phyloP scores from a whole-genome alignment of 2,113 vertebrate genomes.

The Lichenostomus cassidix region DNA sequence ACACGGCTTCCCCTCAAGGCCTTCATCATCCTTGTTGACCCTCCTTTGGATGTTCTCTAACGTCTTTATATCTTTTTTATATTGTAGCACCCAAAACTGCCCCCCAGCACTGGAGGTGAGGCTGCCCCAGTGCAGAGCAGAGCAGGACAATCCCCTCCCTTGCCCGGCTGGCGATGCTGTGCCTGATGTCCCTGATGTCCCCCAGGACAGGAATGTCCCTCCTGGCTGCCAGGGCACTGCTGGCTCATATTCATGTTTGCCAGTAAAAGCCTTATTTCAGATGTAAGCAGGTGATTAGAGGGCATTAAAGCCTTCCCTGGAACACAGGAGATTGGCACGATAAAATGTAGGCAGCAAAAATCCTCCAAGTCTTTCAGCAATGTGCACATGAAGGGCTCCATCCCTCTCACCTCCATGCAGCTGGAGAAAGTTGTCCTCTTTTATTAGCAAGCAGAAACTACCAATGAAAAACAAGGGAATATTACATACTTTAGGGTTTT shows the following conservation, averaged over 20 bases:
- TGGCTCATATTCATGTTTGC: not conserved
- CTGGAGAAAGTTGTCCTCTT: not conserved
- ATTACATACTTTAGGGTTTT: not conserved
- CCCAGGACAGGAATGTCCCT: not conserved
- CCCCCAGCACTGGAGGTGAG: rapidly evolving
- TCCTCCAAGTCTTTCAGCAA: not conserved
- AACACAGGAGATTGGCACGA: not conserved
- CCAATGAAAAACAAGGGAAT: not conserved
- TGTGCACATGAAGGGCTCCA: rapidly evolving
- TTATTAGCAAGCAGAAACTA: not conserved
- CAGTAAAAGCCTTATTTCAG: not conserved
- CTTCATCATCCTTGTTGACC: not conserved
- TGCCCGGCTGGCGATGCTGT: rapidly evolving
- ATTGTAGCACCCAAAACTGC: not conserved
- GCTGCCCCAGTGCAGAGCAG: not conserved
- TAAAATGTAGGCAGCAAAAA: not conserved
- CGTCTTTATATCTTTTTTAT: not conserved
- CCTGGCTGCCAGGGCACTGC: not conserved
- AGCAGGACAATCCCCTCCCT: rapidly evolving
- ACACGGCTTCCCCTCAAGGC: rapidly evolving
- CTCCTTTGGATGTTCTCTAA: not conserved
- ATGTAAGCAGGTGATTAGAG: not conserved
- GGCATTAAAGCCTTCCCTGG: not conserved
- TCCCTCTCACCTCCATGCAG: not conserved
- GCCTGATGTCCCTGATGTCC: not conserved